Conservation (phyloP, 2,113 vertebrate genomes). For the Pangasianodon hypophthalmus region DNA sequence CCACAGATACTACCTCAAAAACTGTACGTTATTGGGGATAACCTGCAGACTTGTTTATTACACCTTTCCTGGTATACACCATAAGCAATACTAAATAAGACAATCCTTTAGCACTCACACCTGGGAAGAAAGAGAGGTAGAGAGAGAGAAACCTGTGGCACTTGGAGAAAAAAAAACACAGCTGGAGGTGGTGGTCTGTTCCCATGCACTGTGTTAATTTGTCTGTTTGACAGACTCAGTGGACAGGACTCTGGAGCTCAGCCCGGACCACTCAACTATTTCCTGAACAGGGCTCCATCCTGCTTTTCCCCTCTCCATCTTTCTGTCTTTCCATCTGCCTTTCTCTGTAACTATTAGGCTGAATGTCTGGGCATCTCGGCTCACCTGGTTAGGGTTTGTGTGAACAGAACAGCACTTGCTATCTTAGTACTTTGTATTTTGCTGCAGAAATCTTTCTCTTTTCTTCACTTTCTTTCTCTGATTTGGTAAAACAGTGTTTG, state of each 20-base stretch:
- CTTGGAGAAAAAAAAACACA: slow-evolving; percentile 52
- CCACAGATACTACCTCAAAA: background rate
- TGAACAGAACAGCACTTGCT: background rate
- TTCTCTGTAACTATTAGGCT: background rate
- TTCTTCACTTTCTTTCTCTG: background rate
- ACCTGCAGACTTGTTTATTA: background rate
- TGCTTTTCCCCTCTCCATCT: slow-evolving; percentile 8
- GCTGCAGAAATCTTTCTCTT: background rate
- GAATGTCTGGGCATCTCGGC: background rate
- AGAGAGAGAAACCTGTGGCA: slow-evolving; percentile 29
- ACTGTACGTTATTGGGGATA: background rate
- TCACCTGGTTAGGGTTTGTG: background rate
- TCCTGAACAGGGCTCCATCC: slow-evolving; percentile 59
- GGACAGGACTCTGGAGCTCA: slow-evolving; percentile 61
- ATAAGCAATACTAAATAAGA: background rate
- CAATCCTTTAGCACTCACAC: background rate
- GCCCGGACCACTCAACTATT: slow-evolving; percentile 61
- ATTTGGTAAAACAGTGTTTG: background rate
- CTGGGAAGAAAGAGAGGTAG: slow-evolving; percentile 13
- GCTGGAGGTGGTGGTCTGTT: slow-evolving; percentile 66
- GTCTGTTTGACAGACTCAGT: slow-evolving; percentile 66
- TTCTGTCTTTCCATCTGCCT: background rate
- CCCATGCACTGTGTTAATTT: slow-evolving; percentile 64
- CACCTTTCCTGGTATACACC: background rate
- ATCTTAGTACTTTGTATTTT: background rate